Base-by-base conservation (phyloP, 2,888 invertebrate genomes). In the Heliconius sara region DNA sequence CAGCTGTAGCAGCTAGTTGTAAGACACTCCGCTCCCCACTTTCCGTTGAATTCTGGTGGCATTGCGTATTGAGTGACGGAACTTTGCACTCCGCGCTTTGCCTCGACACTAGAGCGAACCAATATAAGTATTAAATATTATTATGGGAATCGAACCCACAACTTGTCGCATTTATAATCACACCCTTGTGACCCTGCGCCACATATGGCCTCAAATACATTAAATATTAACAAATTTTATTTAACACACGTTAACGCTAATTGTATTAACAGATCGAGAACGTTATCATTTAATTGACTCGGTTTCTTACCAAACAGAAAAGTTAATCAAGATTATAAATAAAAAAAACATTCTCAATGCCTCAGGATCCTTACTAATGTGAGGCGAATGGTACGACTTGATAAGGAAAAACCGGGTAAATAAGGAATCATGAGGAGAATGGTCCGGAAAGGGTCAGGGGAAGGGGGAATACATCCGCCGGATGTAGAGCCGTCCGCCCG, bases 371-470 rank as follows among this genome's bases (percentile, higher is more conserved):
- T 85, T 86, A 83, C 89, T 90, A 92, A 93, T 91, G 91, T 92
- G 93, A 91, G 89, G 90, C 89, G 93, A 94, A 93, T 94, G 94
- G 91, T 87, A 88, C 87, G 87, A 89, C 87, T 89, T 92, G 93
- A 95, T 95, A 94, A 94, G 93, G 92, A 93, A 93, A 93, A 94
- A 91, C 92, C 92, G 91, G 90, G 91, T 93, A 93, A 94, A 95
- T 93, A 94, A 92, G 91, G 91, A 92, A 88, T 90, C 87, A 88
- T 89, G 88, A 87, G 88, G 88, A 87, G 88, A 87, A 87, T 83
- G 83, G 86, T 83, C 87, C 89, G 91, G 91, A 91, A 88, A 89
- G 86, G 91, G 91, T 89, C 89, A 88, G 88, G 86, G 83, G 81
- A 82, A 71, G 79, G 82, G 83, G 85, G 82, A 83, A 83, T 82